Conservation (phyloP, 2,113 vertebrate genomes). For the Bos indicus region DNA sequence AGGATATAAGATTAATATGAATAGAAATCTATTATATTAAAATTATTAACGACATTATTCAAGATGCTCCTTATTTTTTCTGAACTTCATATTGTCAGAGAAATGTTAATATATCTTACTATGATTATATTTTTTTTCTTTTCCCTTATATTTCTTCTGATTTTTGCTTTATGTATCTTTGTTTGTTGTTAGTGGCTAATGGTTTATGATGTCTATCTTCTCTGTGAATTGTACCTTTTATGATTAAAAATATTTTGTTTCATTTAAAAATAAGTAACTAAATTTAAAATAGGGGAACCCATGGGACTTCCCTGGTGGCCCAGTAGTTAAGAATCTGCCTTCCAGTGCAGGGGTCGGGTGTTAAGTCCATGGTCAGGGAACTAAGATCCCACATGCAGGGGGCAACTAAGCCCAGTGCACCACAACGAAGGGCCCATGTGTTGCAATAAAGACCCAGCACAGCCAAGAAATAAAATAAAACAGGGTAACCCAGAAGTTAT, state of each 20-base stretch:
- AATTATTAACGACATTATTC: not conserved
- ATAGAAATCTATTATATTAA: not conserved
- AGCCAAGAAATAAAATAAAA: not conserved
- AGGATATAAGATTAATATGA: not conserved
- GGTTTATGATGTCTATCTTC: not conserved
- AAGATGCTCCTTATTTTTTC: not conserved
- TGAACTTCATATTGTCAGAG: not conserved
- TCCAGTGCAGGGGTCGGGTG: not conserved
- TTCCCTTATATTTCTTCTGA: not conserved
- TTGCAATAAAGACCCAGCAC: not conserved
- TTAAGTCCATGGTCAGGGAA: not conserved
- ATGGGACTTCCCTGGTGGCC: not conserved
- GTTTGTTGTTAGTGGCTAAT: not conserved
- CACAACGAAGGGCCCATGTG: not conserved
- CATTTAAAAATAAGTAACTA: not conserved
- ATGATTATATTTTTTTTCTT: not conserved
- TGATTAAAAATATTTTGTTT: not conserved
- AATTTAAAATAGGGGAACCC: not conserved
- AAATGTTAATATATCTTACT: not conserved
- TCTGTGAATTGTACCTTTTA: not conserved
- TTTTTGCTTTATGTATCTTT: not conserved
- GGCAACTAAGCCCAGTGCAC: not conserved
- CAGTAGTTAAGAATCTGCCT: not conserved
- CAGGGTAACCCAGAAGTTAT: not conserved
- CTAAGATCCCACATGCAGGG: not conserved